Evolutionary conservation across 2,797 vertebrate genomes (phyloP).

Genomic region (Echiichthys vipera): DNA sequence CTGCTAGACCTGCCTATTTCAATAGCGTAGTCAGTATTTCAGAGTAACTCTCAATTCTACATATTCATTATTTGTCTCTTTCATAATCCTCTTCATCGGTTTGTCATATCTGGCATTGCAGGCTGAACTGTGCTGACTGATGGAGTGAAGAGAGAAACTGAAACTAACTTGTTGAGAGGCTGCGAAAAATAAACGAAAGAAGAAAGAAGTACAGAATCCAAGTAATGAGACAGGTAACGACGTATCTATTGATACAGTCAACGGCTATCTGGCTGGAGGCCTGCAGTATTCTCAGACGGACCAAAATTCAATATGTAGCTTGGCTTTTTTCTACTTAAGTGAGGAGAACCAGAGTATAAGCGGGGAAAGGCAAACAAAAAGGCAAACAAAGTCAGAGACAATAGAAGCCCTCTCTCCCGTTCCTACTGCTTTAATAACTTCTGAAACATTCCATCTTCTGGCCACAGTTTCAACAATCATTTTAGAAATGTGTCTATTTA

Average conservation of each 20-base stretch:
- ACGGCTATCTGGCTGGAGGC: conserved; percentile 39
- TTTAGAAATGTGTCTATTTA: conserved; percentile 23
- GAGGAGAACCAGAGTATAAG: conserved; percentile 14
- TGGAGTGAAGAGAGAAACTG: conserved; percentile 1
- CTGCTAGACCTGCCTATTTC: background rate
- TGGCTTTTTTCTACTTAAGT: conserved; percentile 39
- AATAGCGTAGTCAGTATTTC: background rate
- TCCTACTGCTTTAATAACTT: conserved; percentile 13
- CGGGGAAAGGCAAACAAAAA: conserved; percentile 21
- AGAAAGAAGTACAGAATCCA: conserved; percentile 20
- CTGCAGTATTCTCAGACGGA: conserved; percentile 35
- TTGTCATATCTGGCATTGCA: conserved; percentile 5
- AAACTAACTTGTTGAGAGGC: background rate
- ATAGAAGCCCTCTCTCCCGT: background rate
- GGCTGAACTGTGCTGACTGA: conserved; percentile 2
- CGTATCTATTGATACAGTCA: conserved; percentile 48
- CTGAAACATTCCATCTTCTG: conserved; percentile 18
- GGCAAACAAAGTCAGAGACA: conserved; percentile 25
- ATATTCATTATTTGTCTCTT: background rate
- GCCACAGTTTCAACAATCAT: conserved; percentile 30
- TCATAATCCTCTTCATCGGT: background rate
- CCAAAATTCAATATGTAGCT: conserved; percentile 56
- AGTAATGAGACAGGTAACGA: conserved; percentile 49
- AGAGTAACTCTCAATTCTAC: conserved; percentile 14
- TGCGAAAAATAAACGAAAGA: background rate